phyloP scores from a whole-genome alignment of 1,140 invertebrate genomes.

The Zaprionus vittiger region DNA sequence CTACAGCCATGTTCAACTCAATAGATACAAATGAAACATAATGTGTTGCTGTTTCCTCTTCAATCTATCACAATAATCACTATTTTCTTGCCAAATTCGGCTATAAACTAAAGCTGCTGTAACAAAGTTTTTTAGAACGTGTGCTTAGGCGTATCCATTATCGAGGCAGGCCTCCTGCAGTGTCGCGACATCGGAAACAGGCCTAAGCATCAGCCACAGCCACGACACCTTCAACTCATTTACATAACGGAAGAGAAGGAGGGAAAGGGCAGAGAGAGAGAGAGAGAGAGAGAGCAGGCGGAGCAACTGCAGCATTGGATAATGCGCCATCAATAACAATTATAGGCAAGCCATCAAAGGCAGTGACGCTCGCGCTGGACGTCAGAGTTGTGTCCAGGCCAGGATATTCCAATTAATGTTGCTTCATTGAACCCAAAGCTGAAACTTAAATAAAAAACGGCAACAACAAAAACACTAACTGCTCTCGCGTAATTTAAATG shows the following conservation, averaged over 20 bases:
- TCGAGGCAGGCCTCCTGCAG: neutral
- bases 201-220: constrained; percentile 4
- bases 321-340: constrained; percentile 80
- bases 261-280: neutral
- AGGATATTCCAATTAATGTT: constrained; percentile 76
- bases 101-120: neutral
- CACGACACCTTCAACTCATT: constrained; percentile 17
- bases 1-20: neutral
- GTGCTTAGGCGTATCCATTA: neutral
- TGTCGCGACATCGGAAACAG: constrained; percentile 22
- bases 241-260: constrained; percentile 24
- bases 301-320: constrained; percentile 37
- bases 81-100: neutral
- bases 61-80: neutral
- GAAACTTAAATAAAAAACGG: constrained; percentile 27
- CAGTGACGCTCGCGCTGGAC: constrained; percentile 49
- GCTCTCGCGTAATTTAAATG: constrained; percentile 70
- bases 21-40: neutral
- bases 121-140: neutral
- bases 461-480: neutral
- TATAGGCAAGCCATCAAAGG: constrained; percentile 63
- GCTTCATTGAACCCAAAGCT: constrained; percentile 68
- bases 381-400: constrained; percentile 50
- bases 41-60: neutral
- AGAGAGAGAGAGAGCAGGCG: neutral